Evolutionary conservation across 2,888 invertebrate genomes (phyloP), one percentile per base, ranked within the genome.

Genomic region (Synanthedon vespiformis): DNA sequence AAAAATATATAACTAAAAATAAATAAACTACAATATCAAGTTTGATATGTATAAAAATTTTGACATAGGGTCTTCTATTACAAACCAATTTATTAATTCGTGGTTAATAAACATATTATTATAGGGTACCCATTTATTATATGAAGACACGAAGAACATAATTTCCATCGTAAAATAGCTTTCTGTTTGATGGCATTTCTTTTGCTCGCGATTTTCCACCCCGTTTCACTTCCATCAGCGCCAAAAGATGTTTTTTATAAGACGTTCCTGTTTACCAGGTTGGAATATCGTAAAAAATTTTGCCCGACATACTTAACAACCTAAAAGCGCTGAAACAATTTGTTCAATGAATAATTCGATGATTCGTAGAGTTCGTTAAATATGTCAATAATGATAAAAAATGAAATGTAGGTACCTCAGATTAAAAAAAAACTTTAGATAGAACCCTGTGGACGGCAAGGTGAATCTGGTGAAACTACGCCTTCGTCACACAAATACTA

Each of bases 151-250:
- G 51, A 48, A 60, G 57, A 61, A 62, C 70, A 64, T 62, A 57
- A 60, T 61, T 63, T 61, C 53, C 58, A 65, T 68, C 65, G 65
- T 54, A 59, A 58, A 57, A 59, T 63, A 61, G 57, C 55, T 61
- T 62, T 64, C 58, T 66, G 62, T 69, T 71, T 68, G 66, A 65
- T 44, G 44, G 44, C 44, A 12, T 44, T 44, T 44, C 44, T 44
- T 48, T 48, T 18, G 16, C 61, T 69, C 61, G 59, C 60, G 57
- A 70, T 70, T 74, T 74, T 72, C 67, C 67, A 68, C 65, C 63
- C 64, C 65, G 65, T 65, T 69, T 65, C 59, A 62, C 60, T 64
- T 67, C 66, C 65, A 72, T 67, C 64, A 64, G 58, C 55, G 54
- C 57, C 55, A 57, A 54, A 64, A 66, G 62, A 48, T 48, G 18